Percentiles rank a stretch among this genome's conserved stretches.
These are phyloP conservation scores for Pseudonaja textilis DNA, from an alignment of 2,113 vertebrate species.

Conservation along the genomic window DNA sequence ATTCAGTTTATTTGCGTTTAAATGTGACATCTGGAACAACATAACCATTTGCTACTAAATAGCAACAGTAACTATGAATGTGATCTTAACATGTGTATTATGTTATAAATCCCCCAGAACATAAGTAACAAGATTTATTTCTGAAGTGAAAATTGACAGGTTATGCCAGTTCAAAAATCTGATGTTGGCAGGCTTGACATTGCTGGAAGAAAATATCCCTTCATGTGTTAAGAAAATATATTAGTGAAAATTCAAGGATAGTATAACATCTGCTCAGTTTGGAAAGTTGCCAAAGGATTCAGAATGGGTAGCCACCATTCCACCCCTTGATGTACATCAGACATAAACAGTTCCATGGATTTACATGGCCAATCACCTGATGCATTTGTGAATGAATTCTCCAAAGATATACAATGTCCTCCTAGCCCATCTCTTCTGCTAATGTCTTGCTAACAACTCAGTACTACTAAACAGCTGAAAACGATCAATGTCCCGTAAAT, in stretches of 20 bases:
- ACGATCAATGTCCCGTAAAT: conserved; percentile 51
- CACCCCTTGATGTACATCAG: conserved; percentile 24
- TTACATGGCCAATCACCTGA: conserved; percentile 16
- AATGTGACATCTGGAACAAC: background rate
- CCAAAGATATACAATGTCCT: conserved; percentile 48
- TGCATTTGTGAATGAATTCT: conserved; percentile 34
- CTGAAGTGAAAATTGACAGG: conserved; percentile 10
- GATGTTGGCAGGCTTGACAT: background rate
- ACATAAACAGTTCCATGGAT: conserved; percentile 18
- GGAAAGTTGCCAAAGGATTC: conserved; percentile 18
- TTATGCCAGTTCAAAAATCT: conserved; percentile 1
- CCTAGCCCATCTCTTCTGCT: conserved; percentile 42
- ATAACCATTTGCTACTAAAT: background rate
- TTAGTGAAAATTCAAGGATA: background rate
- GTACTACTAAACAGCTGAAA: conserved; percentile 67
- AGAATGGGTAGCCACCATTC: conserved; percentile 11
- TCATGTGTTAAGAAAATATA: conserved; percentile 7
- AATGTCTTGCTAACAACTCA: conserved; percentile 56
- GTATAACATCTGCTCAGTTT: conserved; percentile 9
- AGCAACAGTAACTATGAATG: background rate
- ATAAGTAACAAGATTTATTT: background rate
- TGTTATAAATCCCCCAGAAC: background rate
- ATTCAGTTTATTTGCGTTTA: background rate
- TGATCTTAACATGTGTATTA: background rate
- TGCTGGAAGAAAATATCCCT: background rate